A percentile compares a stretch with the other conserved stretches of the same genome.
phyloP scores from a whole-genome alignment of 2,888 invertebrate genomes.

The Tridacna gigas region DNA sequence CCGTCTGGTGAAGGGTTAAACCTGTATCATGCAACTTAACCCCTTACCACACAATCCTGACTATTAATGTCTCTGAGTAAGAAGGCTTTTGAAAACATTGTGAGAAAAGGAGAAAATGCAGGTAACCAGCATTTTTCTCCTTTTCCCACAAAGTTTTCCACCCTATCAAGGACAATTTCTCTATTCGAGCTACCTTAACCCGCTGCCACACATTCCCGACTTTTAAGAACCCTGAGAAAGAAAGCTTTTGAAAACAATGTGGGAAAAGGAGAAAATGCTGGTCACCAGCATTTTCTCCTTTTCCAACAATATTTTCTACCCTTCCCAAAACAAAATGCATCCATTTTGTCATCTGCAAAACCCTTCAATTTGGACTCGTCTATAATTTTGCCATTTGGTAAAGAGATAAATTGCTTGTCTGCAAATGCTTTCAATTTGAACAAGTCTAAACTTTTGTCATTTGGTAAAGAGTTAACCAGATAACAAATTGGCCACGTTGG shows the following conservation, averaged over 20 bases:
- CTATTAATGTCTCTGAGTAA: neutral
- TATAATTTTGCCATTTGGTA: neutral
- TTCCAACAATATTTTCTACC: neutral
- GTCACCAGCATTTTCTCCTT: neutral
- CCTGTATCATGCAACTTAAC: too few relatives aligned
- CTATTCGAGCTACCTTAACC: too few relatives aligned
- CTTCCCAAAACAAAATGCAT: neutral
- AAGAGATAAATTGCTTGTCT: neutral
- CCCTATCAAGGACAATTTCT: too few relatives aligned
- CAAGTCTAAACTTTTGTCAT: neutral
- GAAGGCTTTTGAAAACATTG: neutral
- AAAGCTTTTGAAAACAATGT: neutral
- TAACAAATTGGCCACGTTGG: neutral
- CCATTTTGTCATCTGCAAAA: neutral
- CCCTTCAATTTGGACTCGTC: neutral
- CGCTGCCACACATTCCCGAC: neutral
- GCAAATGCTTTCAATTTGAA: neutral
- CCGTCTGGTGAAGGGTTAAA: neutral
- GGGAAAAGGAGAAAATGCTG: slow-evolving; percentile 1
- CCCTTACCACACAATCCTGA: neutral
- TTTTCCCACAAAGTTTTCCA: too few relatives aligned
- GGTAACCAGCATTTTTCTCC: too few relatives aligned
- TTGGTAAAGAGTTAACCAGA: neutral
- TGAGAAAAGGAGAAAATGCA: too few relatives aligned
- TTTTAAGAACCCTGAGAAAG: neutral